Evolutionary conservation across 1,140 invertebrate species (phyloP).

Genomic region (Trichonephila clavipes): DNA sequence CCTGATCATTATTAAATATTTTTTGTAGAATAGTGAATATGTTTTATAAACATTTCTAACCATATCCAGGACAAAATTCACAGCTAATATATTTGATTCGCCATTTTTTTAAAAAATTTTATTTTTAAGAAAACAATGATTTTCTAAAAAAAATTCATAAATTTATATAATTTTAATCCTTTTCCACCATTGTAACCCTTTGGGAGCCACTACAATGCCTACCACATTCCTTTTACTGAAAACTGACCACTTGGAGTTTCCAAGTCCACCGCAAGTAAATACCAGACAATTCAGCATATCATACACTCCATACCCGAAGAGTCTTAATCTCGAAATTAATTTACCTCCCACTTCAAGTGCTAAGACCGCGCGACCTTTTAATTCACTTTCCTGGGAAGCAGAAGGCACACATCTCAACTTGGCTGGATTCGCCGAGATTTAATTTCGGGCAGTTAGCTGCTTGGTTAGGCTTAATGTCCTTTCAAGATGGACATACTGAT

Average conservation of each 20-base stretch:
- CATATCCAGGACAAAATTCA: too few species aligned
- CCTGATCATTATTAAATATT: too few species aligned
- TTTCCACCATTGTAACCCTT: background rate
- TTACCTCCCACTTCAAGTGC: background rate
- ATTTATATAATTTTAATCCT: background rate
- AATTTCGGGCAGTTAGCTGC: slow-evolving; percentile 48
- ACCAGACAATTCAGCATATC: background rate
- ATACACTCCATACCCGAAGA: background rate
- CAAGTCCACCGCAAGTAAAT: background rate
- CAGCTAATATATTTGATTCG: too few species aligned
- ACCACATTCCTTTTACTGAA: background rate
- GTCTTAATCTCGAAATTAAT: background rate
- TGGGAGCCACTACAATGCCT: background rate
- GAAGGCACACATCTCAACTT: background rate
- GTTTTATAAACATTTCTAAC: too few species aligned
- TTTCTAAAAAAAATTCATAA: too few species aligned
- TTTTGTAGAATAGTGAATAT: too few species aligned
- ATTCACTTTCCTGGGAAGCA: background rate
- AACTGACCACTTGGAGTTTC: background rate
- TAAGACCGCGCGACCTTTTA: slow-evolving; percentile 2
- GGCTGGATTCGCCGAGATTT: background rate
- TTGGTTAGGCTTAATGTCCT: slow-evolving; percentile 44
- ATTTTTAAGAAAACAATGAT: too few species aligned
- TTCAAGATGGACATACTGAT: background rate
- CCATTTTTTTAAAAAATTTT: too few species aligned